These are phyloP conservation scores for Myodes glareolus DNA, from an alignment of 2,113 vertebrate genomes.

Conservation along the genomic window DNA sequence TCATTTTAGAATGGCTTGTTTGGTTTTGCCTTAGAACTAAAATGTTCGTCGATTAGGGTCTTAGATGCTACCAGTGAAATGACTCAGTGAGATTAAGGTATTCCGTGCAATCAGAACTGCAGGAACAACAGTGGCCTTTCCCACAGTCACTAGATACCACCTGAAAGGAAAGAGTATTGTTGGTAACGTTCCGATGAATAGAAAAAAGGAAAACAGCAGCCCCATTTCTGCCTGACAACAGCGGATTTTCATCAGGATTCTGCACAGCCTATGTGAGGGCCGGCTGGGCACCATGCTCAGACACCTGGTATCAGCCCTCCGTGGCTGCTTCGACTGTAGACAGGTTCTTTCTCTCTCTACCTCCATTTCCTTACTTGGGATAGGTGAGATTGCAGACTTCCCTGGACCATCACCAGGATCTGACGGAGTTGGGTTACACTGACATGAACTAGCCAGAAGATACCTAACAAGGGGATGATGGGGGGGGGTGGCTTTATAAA, in stretches of 20 bases:
- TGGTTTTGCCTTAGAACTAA: conserved; percentile 60
- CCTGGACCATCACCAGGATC: background rate
- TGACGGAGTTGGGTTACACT: background rate
- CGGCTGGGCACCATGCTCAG: rapidly evolving
- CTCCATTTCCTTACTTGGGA: background rate
- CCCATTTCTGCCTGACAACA: background rate
- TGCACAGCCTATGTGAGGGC: rapidly evolving
- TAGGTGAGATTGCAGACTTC: background rate
- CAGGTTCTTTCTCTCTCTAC: background rate
- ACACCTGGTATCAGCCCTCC: rapidly evolving
- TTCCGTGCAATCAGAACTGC: conserved; percentile 17
- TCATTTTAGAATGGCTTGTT: conserved; percentile 62
- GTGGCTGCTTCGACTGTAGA: rapidly evolving
- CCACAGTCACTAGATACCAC: background rate
- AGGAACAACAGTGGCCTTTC: background rate
- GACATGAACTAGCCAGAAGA: background rate
- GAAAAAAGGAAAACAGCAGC: background rate
- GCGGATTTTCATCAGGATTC: background rate
- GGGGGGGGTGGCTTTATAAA: background rate
- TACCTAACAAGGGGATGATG: background rate
- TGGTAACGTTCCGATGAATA: background rate
- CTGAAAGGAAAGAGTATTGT: conserved; percentile 7
- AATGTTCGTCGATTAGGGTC: conserved; percentile 69
- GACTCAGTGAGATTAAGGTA: conserved; percentile 40
- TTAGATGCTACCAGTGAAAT: conserved; percentile 58